Conservation (phyloP, 2,888 invertebrate genomes). For the Phengaris arion region DNA sequence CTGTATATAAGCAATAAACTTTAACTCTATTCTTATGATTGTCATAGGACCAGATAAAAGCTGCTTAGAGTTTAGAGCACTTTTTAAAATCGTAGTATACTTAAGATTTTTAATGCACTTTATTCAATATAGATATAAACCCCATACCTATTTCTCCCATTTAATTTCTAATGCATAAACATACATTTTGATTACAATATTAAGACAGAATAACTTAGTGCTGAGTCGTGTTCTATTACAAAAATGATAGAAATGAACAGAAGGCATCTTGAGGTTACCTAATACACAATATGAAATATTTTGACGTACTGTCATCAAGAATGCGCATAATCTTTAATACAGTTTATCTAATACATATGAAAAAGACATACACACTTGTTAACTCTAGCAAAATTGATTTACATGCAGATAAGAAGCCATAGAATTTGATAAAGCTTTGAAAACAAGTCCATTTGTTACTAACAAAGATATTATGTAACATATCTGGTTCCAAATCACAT, state of each 20-base stretch:
- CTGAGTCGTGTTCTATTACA: neutral
- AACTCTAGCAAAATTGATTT: neutral
- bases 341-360: neutral
- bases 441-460: neutral
- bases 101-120: slow-evolving; percentile 24
- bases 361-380: neutral
- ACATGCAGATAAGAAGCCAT: neutral
- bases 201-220: slow-evolving; percentile 28
- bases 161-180: neutral
- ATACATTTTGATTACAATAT: neutral
- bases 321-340: neutral
- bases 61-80: slow-evolving; percentile 14
- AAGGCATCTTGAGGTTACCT: neutral
- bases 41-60: slow-evolving; percentile 32
- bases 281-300: neutral
- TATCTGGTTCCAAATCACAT: slow-evolving; percentile 8
- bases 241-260: neutral
- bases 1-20: slow-evolving; percentile 26
- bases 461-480: slow-evolving; percentile 26
- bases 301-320: neutral
- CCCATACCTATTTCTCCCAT: neutral
- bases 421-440: slow-evolving; percentile 20
- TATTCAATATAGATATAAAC: neutral
- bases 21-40: slow-evolving; percentile 40
- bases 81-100: neutral